These are phyloP conservation scores for Cheilosia vernalis DNA, from an alignment of 2,888 invertebrate species.

Conservation along the genomic window DNA sequence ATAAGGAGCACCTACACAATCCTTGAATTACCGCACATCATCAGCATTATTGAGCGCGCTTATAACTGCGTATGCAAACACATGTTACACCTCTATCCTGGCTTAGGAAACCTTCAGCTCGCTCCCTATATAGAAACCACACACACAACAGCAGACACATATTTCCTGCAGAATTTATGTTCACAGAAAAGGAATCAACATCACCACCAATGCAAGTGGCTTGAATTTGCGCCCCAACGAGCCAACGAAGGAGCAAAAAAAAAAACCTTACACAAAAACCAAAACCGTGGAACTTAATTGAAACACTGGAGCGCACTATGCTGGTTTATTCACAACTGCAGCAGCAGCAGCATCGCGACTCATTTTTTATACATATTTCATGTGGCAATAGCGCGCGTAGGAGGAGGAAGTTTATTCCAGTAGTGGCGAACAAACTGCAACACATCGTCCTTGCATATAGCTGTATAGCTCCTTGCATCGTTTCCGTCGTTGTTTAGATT, in stretches of 20 bases:
- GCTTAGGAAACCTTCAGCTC: conserved; percentile 11
- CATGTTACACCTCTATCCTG: conserved; percentile 53
- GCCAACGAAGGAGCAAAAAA: neutral
- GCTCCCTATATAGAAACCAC: neutral
- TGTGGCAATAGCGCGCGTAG: conserved; percentile 51
- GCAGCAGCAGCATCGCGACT: conserved; percentile 56
- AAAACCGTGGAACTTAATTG: conserved; percentile 71
- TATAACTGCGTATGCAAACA: conserved; percentile 67
- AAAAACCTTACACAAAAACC: neutral
- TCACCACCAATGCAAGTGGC: conserved; percentile 53
- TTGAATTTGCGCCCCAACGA: conserved; percentile 22
- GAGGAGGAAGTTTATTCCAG: conserved; percentile 28
- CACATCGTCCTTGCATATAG: conserved; percentile 1
- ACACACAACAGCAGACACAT: conserved; percentile 29
- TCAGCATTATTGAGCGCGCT: conserved; percentile 69
- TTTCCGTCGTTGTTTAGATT: conserved; percentile 10
- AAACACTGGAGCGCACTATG: conserved; percentile 64
- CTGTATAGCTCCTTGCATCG: neutral
- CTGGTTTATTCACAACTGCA: conserved; percentile 57
- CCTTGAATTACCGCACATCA: conserved; percentile 71
- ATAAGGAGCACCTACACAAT: conserved; percentile 14
- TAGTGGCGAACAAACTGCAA: conserved; percentile 27
- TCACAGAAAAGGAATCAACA: conserved; percentile 60
- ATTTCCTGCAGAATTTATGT: conserved; percentile 56
- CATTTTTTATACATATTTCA: conserved; percentile 70